Conservation (phyloP, 2,113 vertebrate species). For the Embiotoca jacksoni region DNA sequence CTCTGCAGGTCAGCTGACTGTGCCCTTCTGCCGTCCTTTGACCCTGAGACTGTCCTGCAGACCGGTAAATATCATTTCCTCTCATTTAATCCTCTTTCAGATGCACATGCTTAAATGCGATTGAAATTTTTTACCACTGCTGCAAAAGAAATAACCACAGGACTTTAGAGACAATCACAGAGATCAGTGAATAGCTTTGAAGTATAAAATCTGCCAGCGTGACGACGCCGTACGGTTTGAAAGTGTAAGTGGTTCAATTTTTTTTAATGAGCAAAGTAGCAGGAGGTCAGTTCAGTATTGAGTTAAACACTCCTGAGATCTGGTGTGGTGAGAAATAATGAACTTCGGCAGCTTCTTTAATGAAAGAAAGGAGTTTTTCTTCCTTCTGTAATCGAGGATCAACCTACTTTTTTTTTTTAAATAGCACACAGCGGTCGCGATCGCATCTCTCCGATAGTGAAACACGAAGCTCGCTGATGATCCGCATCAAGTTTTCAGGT, state of each 20-base stretch:
- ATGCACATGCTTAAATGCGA: neutral
- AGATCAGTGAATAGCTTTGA: neutral
- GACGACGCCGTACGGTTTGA: neutral
- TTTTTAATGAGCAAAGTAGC: neutral
- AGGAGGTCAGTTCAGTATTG: neutral
- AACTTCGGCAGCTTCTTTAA: too few species aligned
- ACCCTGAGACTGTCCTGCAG: conserved; percentile 97
- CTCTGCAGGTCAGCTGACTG: conserved; percentile 89
- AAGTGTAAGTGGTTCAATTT: neutral
- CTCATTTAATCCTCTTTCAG: conserved; percentile 4
- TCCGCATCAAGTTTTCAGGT: conserved; percentile 28
- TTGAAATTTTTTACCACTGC: neutral
- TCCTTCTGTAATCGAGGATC: neutral
- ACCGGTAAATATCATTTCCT: conserved; percentile 86
- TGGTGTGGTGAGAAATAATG: too few species aligned
- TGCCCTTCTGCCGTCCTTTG: conserved; percentile 93
- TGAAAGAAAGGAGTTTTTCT: neutral
- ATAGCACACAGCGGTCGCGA: neutral
- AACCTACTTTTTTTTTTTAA: conserved; percentile 12
- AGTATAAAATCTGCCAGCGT: neutral
- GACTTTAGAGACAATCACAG: neutral
- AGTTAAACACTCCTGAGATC: too few species aligned
- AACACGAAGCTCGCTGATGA: neutral
- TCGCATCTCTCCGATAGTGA: neutral
- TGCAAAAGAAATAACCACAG: too few species aligned